A percentile compares a stretch with the other conserved stretches of the same genome.
phyloP scores from a whole-genome alignment of 2,888 invertebrate genomes.

The Rhynchonema sp. region DNA sequence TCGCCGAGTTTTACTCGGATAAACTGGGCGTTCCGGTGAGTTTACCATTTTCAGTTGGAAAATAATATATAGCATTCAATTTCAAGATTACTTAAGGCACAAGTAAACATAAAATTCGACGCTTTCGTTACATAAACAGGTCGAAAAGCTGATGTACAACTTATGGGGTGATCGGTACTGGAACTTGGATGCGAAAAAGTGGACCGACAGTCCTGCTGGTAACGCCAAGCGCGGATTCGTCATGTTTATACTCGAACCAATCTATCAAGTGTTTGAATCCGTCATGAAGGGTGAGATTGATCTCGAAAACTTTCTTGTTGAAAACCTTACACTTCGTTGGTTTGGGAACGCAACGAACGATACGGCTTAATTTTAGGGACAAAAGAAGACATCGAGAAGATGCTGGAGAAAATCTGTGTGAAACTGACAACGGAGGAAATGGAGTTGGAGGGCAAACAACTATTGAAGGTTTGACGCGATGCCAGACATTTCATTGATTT shows the following conservation, averaged over 20 bases:
- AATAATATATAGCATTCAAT: too few relatives aligned
- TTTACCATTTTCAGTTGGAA: not conserved
- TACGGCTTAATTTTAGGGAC: conserved; percentile 37
- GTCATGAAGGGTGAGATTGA: conserved; percentile 2
- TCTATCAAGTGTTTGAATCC: conserved; percentile 25
- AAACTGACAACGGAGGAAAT: conserved; percentile 78
- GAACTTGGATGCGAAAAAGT: conserved; percentile 8
- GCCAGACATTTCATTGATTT: too few relatives aligned
- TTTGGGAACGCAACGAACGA: too few relatives aligned
- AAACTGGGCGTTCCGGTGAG: conserved; percentile 5
- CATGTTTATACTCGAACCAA: conserved; percentile 30
- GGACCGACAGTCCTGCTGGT: conserved; percentile 7
- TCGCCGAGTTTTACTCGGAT: conserved; percentile 10
- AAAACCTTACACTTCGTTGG: conserved; percentile 7
- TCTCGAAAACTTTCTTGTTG: too few relatives aligned
- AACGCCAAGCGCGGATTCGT: conserved; percentile 26
- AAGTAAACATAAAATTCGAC: not conserved
- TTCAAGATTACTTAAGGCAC: too few relatives aligned
- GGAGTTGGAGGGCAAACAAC: conserved; percentile 82
- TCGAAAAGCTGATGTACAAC: conserved; percentile 8
- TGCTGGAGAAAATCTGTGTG: conserved; percentile 76
- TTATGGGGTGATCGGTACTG: conserved; percentile 12
- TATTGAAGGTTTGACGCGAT: conserved; percentile 64
- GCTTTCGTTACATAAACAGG: not conserved
- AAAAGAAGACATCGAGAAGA: conserved; percentile 70